Percentiles rank a stretch among this genome's conserved stretches.
Evolutionary conservation across 2,888 invertebrate genomes (phyloP).

Genomic region (Pseudococcus viburni): DNA sequence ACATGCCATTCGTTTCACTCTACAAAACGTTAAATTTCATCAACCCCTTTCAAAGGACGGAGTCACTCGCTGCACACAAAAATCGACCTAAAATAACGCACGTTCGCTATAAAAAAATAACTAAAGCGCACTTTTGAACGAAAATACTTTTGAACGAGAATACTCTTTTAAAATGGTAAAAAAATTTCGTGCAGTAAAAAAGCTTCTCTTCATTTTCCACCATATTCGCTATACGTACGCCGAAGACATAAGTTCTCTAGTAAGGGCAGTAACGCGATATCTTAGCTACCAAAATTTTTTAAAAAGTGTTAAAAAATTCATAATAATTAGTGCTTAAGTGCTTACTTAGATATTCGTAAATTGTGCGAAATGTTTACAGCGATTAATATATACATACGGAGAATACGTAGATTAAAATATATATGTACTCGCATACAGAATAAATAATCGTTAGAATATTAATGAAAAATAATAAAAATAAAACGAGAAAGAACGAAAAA

Average conservation of each 20-base stretch:
- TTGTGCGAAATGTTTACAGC: slow-evolving; percentile 63
- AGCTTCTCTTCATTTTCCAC: slow-evolving; percentile 25
- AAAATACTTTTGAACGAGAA: slow-evolving; percentile 9
- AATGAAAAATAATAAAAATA: slow-evolving; percentile 37
- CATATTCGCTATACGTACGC: not conserved
- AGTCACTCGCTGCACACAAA: slow-evolving; percentile 7
- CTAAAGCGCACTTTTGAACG: slow-evolving; percentile 16
- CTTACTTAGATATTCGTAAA: slow-evolving; percentile 51
- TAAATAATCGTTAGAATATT: slow-evolving; percentile 44
- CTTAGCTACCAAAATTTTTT: slow-evolving; percentile 23
- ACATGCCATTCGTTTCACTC: not conserved
- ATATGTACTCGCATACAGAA: slow-evolving; percentile 38
- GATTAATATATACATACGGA: slow-evolving; percentile 59
- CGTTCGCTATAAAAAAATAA: not conserved
- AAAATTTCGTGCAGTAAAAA: not conserved
- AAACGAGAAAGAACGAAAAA: slow-evolving; percentile 11
- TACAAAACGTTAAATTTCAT: not conserved
- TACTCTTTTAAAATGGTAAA: not conserved
- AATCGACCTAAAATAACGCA: not conserved
- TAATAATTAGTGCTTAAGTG: slow-evolving; percentile 40
- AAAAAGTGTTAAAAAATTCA: slow-evolving; percentile 48
- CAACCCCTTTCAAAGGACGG: not conserved
- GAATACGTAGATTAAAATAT: slow-evolving; percentile 55
- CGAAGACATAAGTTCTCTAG: slow-evolving; percentile 21
- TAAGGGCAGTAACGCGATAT: slow-evolving; percentile 5